Percentiles rank a stretch among this genome's conserved stretches.
These are phyloP conservation scores for Cinara cedri DNA, from an alignment of 2,888 invertebrate species.

Conservation along the genomic window DNA sequence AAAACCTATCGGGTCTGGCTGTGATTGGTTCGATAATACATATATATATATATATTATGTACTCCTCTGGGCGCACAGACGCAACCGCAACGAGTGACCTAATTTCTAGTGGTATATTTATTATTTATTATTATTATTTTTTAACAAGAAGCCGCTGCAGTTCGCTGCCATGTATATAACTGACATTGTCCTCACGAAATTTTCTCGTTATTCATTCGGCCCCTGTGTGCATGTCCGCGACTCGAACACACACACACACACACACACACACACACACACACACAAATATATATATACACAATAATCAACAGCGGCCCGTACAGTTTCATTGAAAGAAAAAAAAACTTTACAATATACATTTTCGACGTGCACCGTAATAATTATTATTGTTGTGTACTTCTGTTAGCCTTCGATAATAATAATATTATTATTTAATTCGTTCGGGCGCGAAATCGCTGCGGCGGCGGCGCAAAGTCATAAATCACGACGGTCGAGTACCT, in stretches of 20 bases:
- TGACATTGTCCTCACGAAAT: conserved; percentile 53
- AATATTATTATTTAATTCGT: not conserved
- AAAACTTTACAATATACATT: conserved; percentile 27
- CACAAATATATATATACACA: too few relatives aligned
- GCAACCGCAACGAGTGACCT: conserved; percentile 25
- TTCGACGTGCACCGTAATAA: conserved; percentile 3
- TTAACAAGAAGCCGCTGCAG: conserved; percentile 31
- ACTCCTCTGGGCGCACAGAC: not conserved
- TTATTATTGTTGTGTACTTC: conserved; percentile 18
- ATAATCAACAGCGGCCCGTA: not conserved
- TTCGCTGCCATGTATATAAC: too few relatives aligned
- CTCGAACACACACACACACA: too few relatives aligned
- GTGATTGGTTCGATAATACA: too few relatives aligned
- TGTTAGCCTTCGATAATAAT: conserved; percentile 32
- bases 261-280: too few relatives aligned
- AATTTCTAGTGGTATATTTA: conserved; percentile 34
- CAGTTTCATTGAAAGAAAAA: conserved; percentile 41
- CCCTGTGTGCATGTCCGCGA: conserved; percentile 33
- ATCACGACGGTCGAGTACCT: not conserved
- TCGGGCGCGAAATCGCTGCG: too few relatives aligned
- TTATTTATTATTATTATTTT: conserved; percentile 27
- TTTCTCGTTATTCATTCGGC: conserved; percentile 42
- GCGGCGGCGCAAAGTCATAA: conserved; percentile 30
- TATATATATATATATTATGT: not conserved
- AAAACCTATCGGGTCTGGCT: too few relatives aligned